Conservation (phyloP, 2,888 invertebrate species). For the Drosophila lacicola region DNA sequence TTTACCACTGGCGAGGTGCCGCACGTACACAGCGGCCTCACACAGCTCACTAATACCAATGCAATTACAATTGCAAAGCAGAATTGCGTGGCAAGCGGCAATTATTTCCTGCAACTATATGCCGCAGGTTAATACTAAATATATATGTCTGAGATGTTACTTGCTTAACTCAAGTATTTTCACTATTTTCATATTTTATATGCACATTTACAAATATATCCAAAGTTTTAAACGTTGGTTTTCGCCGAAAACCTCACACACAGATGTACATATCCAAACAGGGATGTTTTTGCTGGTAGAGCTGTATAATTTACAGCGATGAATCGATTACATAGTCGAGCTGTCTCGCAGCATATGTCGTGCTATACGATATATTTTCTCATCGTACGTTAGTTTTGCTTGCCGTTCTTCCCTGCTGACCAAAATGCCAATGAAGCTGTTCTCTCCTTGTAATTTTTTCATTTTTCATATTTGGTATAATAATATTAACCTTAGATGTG, state of each 20-base stretch:
- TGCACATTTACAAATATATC: slow-evolving; percentile 15
- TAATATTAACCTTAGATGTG: too few species aligned
- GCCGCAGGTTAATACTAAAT: background rate
- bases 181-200: slow-evolving; percentile 4
- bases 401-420: too few species aligned
- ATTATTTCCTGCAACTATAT: background rate
- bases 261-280: slow-evolving; percentile 15
- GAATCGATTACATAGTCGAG: background rate
- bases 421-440: too few species aligned
- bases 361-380: background rate
- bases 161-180: slow-evolving; percentile 32
- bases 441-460: too few species aligned
- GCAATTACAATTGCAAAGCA: slow-evolving; percentile 17
- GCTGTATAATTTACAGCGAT: slow-evolving; percentile 1
- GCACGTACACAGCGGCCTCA: slow-evolving; percentile 14
- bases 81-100: slow-evolving; percentile 28
- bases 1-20: slow-evolving; percentile 6
- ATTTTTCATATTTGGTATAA: too few species aligned
- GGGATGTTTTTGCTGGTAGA: slow-evolving; percentile 32
- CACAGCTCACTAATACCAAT: slow-evolving; percentile 32
- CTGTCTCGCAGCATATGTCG: too few species aligned
- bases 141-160: slow-evolving; percentile 3
- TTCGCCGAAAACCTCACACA: slow-evolving; percentile 51
- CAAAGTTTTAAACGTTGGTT: slow-evolving; percentile 25
- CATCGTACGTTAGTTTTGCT: too few species aligned